phyloP scores from a whole-genome alignment of 1,140 invertebrate genomes.

The Danaus plexippus region DNA sequence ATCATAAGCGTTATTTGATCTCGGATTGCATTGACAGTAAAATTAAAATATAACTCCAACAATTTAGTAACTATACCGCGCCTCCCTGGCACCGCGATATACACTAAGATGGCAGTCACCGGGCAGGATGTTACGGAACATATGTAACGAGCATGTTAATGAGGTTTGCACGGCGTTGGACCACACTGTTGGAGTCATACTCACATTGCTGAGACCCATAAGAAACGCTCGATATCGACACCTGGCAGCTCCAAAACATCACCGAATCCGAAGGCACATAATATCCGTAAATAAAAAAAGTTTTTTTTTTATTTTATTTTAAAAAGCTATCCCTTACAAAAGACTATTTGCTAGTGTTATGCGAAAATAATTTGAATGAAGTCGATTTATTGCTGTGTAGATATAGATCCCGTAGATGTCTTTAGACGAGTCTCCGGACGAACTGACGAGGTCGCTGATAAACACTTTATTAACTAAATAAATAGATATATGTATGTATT shows the following conservation, averaged over 20 bases:
- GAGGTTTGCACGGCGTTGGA: too few species aligned
- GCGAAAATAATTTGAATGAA: slow-evolving; percentile 24
- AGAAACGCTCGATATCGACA: background rate
- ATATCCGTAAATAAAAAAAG: slow-evolving; percentile 49
- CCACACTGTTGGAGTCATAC: too few species aligned
- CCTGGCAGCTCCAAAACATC: slow-evolving; percentile 14
- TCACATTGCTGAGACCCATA: background rate
- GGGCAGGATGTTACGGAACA: too few species aligned
- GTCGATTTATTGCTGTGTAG: slow-evolving; percentile 17
- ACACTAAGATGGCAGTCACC: too few species aligned
- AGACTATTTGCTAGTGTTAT: slow-evolving; percentile 50
- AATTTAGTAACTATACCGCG: too few species aligned
- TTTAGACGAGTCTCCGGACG: slow-evolving; percentile 8
- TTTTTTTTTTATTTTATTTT: slow-evolving; percentile 28
- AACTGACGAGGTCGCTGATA: slow-evolving; percentile 13
- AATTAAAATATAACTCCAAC: too few species aligned
- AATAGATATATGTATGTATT: slow-evolving; percentile 64
- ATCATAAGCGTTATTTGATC: too few species aligned
- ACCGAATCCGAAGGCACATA: slow-evolving; percentile 58
- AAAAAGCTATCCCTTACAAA: slow-evolving; percentile 63
- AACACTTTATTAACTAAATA: slow-evolving; percentile 41
- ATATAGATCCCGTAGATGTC: slow-evolving; percentile 4
- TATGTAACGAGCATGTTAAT: too few species aligned
- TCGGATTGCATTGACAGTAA: too few species aligned
- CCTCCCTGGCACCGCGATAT: too few species aligned